Evolutionary conservation across 2,888 invertebrate species (phyloP).

Genomic region (Coelopa pilipes): DNA sequence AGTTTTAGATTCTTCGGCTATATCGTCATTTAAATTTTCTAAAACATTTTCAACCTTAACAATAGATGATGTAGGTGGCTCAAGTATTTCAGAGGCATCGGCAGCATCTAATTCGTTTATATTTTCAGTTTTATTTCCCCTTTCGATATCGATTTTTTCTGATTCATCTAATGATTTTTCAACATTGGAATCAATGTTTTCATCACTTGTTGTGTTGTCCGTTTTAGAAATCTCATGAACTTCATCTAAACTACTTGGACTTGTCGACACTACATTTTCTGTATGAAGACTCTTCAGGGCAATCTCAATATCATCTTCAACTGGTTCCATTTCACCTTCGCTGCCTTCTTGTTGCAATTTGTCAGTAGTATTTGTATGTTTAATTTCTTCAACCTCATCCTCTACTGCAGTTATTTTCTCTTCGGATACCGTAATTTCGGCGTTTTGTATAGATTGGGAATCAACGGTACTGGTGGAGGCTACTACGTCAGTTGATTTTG

Average conservation of each 20-base stretch:
- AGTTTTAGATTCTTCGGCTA: too few species aligned
- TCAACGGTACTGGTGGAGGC: neutral
- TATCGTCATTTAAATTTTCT: too few species aligned
- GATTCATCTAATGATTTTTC: too few species aligned
- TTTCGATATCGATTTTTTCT: too few species aligned
- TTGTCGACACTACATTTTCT: conserved; percentile 39
- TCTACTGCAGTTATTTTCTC: neutral
- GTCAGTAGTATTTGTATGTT: conserved; percentile 36
- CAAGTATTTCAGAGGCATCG: too few species aligned
- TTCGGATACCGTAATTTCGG: neutral
- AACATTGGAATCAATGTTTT: too few species aligned
- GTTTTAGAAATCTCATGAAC: neutral
- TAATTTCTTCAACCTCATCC: neutral
- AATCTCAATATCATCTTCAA: conserved; percentile 57
- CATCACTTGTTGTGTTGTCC: too few species aligned
- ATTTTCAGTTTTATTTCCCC: too few species aligned
- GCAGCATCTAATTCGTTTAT: too few species aligned
- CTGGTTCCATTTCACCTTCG: conserved; percentile 5
- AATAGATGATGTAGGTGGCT: too few species aligned
- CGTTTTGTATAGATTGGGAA: neutral
- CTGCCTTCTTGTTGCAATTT: conserved; percentile 43
- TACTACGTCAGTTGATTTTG: neutral
- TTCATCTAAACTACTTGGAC: neutral
- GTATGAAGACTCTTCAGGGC: conserved; percentile 57
- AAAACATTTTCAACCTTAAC: too few species aligned